Conservation (phyloP, 2,888 invertebrate species). For the Phytoseiulus persimilis region DNA sequence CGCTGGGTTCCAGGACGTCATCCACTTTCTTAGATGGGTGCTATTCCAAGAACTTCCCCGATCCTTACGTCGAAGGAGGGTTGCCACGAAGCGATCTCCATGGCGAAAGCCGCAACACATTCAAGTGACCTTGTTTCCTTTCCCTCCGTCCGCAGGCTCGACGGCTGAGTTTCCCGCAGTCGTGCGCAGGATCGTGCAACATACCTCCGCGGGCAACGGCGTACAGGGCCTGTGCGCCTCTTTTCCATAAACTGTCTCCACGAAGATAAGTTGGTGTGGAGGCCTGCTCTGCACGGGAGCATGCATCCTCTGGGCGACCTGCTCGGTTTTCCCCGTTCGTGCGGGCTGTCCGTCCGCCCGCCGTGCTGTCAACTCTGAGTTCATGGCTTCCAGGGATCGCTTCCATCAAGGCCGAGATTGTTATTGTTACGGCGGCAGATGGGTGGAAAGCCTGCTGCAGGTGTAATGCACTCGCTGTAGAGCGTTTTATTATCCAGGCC, state of each 20-base stretch:
- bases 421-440: neutral
- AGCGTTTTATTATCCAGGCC: neutral
- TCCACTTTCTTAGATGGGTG: neutral
- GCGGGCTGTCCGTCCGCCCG: neutral
- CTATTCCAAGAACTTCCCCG: neutral
- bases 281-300: neutral
- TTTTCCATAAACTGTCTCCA: neutral
- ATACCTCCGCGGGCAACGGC: neutral
- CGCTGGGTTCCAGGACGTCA: neutral
- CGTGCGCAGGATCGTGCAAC: neutral
- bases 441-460: neutral
- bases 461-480: neutral
- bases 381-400: slow-evolving; percentile 5
- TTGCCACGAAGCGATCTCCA: neutral
- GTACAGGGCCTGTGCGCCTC: neutral
- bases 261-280: neutral
- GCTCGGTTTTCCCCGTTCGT: neutral
- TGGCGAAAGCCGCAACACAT: neutral
- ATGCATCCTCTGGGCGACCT: neutral
- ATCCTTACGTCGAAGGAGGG: neutral
- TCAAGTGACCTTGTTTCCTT: neutral
- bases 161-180: neutral
- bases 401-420: neutral
- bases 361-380: neutral
- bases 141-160: neutral